A percentile compares a stretch with the other conserved stretches of the same genome.
These are phyloP conservation scores for Gila orcuttii DNA, from an alignment of 2,113 vertebrate genomes.

Conservation along the genomic window DNA sequence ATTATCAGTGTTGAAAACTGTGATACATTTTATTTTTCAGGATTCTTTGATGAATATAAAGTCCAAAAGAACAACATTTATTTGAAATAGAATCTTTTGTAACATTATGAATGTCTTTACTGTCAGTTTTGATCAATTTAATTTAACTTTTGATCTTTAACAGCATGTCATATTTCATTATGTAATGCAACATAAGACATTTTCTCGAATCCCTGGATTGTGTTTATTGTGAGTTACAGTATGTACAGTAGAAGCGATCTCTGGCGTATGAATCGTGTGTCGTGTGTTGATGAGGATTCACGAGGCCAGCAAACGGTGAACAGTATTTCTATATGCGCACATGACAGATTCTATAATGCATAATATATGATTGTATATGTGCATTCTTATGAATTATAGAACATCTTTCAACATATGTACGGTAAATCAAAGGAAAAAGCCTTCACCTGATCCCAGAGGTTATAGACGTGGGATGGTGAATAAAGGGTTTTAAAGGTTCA, in stretches of 20 bases:
- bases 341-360: not conserved
- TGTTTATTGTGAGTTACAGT: too few species aligned
- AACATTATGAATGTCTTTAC: not conserved
- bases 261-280: not conserved
- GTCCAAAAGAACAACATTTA: too few species aligned
- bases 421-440: not conserved
- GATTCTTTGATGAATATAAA: too few species aligned
- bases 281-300: not conserved
- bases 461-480: not conserved
- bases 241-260: too few species aligned
- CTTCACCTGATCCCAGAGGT: not conserved
- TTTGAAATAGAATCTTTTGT: too few species aligned
- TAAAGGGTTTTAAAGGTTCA: not conserved
- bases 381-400: slow-evolving; percentile 15
- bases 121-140: not conserved
- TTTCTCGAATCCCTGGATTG: not conserved
- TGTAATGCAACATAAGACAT: not conserved
- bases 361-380: slow-evolving; percentile 24
- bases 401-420: not conserved
- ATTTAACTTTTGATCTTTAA: not conserved
- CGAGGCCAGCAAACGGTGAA: not conserved
- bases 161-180: not conserved
- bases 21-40: too few species aligned
- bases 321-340: not conserved
- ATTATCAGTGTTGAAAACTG: too few species aligned